Percentiles rank a stretch among this genome's conserved stretches.
These are phyloP conservation scores for Conus ventricosus DNA, from an alignment of 1,140 invertebrate species.

Conservation along the genomic window DNA sequence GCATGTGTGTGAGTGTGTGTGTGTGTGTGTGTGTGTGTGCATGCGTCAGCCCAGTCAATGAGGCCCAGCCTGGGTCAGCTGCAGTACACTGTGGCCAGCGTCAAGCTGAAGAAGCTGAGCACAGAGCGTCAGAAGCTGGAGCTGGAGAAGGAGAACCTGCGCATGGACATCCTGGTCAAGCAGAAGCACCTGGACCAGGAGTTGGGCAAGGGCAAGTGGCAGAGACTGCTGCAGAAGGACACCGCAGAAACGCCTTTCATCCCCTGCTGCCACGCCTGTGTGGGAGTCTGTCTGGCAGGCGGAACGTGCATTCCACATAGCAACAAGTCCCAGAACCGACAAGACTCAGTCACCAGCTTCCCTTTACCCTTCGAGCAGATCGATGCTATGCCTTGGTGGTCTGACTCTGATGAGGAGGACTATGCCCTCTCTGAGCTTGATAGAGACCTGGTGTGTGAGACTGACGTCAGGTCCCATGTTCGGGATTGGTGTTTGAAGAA, in stretches of 20 bases:
- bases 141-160: constrained; percentile 13
- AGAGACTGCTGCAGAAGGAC: neutral
- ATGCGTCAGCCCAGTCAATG: neutral
- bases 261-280: neutral
- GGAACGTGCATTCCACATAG: neutral
- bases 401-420: neutral
- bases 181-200: constrained; percentile 1
- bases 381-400: neutral
- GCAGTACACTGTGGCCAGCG: neutral
- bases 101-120: constrained; percentile 19
- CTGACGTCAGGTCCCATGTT: neutral
- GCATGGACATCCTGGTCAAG: constrained; percentile 22
- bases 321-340: neutral
- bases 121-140: constrained; percentile 12
- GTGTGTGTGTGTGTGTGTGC: neutral
- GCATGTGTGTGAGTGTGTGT: neutral
- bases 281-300: neutral
- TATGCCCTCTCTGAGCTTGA: neutral
- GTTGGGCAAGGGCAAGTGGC: neutral
- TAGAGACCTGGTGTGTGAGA: neutral
- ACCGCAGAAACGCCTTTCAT: neutral
- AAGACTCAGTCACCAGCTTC: neutral
- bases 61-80: neutral
- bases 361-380: neutral
- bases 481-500: neutral